These are phyloP conservation scores for Apotomis betuletana DNA, from an alignment of 2,888 invertebrate genomes.

Conservation along the genomic window DNA sequence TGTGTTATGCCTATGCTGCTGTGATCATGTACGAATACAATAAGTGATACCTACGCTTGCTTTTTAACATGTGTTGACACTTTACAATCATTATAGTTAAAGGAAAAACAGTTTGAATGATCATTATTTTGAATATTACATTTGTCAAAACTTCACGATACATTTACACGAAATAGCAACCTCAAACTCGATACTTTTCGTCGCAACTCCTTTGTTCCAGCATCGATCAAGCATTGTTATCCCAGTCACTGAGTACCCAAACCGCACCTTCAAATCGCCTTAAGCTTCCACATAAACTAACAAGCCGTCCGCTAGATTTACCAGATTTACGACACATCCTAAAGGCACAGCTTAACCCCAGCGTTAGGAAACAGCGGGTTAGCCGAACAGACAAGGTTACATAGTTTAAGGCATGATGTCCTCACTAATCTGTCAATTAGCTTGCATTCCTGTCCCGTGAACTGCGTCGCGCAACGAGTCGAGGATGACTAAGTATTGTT, in stretches of 20 bases:
- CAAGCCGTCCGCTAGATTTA: constrained; percentile 26
- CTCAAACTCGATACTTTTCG: no score
- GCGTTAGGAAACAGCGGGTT: constrained; percentile 27
- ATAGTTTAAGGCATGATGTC: constrained; percentile 59
- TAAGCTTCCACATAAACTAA: constrained; percentile 28
- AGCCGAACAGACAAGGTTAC: constrained; percentile 47
- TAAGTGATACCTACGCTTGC: no score
- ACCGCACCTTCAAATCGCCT: constrained; percentile 22
- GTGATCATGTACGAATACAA: no score
- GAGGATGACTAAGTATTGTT: constrained; percentile 62
- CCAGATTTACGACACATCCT: constrained; percentile 26
- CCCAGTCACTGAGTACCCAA: neutral
- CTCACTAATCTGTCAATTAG: constrained; percentile 76
- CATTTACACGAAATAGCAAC: no score
- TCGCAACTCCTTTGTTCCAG: no score
- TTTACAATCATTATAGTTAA: no score
- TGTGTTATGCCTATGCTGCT: no score
- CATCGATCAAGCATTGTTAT: no score
- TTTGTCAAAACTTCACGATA: no score
- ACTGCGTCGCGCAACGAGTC: constrained; percentile 55
- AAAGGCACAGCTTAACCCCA: constrained; percentile 25
- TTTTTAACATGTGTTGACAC: no score
- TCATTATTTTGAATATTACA: no score
- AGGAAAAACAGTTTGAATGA: no score
- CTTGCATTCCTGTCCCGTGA: constrained; percentile 76